Evolutionary conservation across 2,888 invertebrate species (phyloP).

Genomic region (Taenaris catops): DNA sequence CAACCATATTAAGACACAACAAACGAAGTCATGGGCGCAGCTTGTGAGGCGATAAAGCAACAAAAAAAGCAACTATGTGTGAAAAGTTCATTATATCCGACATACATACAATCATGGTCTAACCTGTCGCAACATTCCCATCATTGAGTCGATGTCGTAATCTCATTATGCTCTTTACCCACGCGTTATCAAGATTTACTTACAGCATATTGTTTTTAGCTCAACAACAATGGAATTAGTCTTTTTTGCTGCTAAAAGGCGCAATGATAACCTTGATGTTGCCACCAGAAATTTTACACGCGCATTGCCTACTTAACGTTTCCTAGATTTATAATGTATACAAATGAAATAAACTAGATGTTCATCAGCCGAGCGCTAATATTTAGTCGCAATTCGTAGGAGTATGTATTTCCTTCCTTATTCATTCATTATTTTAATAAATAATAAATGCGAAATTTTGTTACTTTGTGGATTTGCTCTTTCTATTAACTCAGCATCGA

Average conservation of each 20-base stretch:
- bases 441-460: no score
- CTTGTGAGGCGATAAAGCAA: no score
- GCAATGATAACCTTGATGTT: constrained; percentile 18
- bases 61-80: constrained; percentile 12
- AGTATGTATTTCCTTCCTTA: no score
- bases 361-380: no score
- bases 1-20: no score
- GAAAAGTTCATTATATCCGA: constrained; percentile 24
- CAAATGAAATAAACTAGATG: no score
- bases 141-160: constrained; percentile 66
- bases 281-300: constrained; percentile 1
- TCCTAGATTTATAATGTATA: not conserved
- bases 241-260: constrained; percentile 13
- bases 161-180: constrained; percentile 62
- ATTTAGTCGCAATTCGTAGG: no score
- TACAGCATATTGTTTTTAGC: constrained; percentile 24
- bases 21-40: no score
- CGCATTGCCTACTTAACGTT: constrained; percentile 5
- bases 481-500: no score
- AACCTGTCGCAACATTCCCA: constrained; percentile 52
- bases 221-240: constrained; percentile 22
- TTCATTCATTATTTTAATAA: no score
- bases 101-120: constrained; percentile 24
- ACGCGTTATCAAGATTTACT: constrained; percentile 55
- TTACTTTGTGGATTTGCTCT: no score